These are phyloP conservation scores for Lithophane semibrunnea DNA, from an alignment of 2,888 invertebrate genomes.

Conservation along the genomic window DNA sequence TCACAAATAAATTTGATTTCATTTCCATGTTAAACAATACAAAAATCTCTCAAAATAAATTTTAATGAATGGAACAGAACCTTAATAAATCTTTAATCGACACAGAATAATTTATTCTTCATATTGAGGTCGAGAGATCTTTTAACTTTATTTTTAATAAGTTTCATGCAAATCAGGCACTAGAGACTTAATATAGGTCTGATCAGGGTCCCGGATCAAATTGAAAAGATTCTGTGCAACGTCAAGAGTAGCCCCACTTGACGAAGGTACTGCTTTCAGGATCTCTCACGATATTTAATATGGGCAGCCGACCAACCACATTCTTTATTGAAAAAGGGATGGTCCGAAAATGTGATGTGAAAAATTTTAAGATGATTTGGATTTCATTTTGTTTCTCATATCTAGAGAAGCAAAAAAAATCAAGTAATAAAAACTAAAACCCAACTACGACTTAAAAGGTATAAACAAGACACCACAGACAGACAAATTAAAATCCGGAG, in stretches of 20 bases:
- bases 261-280: constrained; percentile 86
- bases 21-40: not conserved
- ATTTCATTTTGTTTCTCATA: constrained; percentile 12
- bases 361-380: constrained; percentile 21
- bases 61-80: constrained; percentile 6
- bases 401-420: not conserved
- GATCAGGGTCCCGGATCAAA: constrained; percentile 83
- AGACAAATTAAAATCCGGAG: too few species aligned
- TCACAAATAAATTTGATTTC: not conserved
- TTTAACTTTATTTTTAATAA: constrained; percentile 84
- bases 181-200: constrained; percentile 84
- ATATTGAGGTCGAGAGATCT: constrained; percentile 72
- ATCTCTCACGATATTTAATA: constrained; percentile 80
- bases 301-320: constrained; percentile 81
- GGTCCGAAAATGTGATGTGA: constrained; percentile 30
- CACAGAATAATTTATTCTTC: constrained; percentile 74
- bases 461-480: too few species aligned
- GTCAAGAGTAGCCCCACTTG: constrained; percentile 85
- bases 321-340: constrained; percentile 76
- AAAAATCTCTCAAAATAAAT: not conserved
- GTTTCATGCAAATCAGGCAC: constrained; percentile 87
- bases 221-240: constrained; percentile 84
- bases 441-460: too few species aligned
- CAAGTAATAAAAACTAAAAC: too few species aligned
- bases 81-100: constrained; percentile 57